phyloP scores from a whole-genome alignment of 2,113 vertebrate genomes.

The Puntigrus tetrazona region DNA sequence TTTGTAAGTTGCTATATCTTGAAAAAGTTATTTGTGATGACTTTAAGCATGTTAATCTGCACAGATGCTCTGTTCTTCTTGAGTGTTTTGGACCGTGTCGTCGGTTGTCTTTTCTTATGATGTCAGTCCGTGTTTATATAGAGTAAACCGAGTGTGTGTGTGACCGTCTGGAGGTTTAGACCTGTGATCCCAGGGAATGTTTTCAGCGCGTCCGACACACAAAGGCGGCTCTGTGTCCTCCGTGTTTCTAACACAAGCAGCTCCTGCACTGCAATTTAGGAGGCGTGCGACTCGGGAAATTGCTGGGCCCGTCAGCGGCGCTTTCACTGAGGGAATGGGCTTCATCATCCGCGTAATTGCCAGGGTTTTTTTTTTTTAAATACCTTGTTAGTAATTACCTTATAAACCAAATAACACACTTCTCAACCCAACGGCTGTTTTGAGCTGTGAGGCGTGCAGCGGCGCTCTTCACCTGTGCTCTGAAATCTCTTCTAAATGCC shows the following conservation, averaged over 20 bases:
- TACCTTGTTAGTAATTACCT: slow-evolving; percentile 95
- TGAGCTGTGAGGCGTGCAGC: slow-evolving; percentile 68
- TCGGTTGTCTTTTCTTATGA: not conserved
- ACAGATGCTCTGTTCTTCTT: too few relatives aligned
- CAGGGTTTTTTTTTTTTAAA: slow-evolving; percentile 81
- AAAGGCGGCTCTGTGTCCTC: slow-evolving; percentile 87
- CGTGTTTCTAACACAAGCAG: slow-evolving; percentile 80
- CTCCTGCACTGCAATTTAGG: slow-evolving; percentile 91
- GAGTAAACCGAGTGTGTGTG: not conserved
- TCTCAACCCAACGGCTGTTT: slow-evolving; percentile 73
- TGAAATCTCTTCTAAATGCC: slow-evolving; percentile 46
- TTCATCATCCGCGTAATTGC: slow-evolving; percentile 92
- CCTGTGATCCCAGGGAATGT: not conserved
- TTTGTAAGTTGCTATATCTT: too few relatives aligned
- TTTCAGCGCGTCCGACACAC: slow-evolving; percentile 65
- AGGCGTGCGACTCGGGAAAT: slow-evolving; percentile 95
- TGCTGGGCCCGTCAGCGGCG: slow-evolving; percentile 85
- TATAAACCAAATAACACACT: slow-evolving; percentile 89
- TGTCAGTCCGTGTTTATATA: not conserved
- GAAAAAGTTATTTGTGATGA: too few relatives aligned
- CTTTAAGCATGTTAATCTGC: too few relatives aligned
- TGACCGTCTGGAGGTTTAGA: not conserved
- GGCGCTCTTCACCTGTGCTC: slow-evolving; percentile 27
- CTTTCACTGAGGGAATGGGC: slow-evolving; percentile 93
- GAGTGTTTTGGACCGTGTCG: not conserved